Percentiles rank a stretch among this genome's conserved stretches.
phyloP scores from a whole-genome alignment of 2,888 invertebrate genomes.

The Macrophya annulata region DNA sequence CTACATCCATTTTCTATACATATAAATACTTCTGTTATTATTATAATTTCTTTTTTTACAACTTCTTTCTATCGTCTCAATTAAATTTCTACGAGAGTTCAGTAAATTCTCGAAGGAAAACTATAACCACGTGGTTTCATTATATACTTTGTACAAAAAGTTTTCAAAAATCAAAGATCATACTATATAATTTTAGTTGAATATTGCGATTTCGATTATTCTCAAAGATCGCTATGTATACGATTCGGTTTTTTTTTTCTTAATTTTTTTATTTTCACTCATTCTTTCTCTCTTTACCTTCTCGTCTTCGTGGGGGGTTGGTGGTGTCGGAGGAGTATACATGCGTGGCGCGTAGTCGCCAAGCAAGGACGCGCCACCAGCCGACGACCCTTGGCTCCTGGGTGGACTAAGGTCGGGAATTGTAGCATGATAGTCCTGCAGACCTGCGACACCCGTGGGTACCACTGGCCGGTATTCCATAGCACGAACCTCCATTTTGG shows the following conservation, averaged over 20 bases:
- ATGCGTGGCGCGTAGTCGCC: conserved; percentile 78
- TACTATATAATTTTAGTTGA: background rate
- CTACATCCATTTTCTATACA: background rate
- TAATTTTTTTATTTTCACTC: background rate
- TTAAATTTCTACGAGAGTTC: background rate
- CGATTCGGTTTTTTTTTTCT: background rate
- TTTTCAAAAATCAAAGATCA: background rate
- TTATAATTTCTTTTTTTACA: too few relatives aligned
- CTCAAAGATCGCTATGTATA: too few relatives aligned
- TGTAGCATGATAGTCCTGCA: conserved; percentile 78
- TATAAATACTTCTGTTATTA: background rate
- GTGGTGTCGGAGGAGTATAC: conserved; percentile 78
- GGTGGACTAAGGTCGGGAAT: conserved; percentile 78
- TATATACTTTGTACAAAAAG: background rate
- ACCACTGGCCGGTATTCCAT: conserved; percentile 82
- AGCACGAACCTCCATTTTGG: conserved; percentile 82
- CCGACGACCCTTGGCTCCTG: conserved; percentile 78
- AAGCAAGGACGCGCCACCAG: conserved; percentile 78
- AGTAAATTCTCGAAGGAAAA: background rate
- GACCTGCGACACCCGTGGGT: conserved; percentile 78
- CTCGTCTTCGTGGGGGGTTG: conserved; percentile 78
- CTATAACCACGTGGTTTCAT: background rate
- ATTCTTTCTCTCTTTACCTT: conserved; percentile 70
- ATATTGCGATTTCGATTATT: background rate
- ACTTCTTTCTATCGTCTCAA: background rate